A percentile compares a stretch with the other conserved stretches of the same genome.
Conservation (phyloP, 2,797 vertebrate genomes). For the Tragopan temminckii region DNA sequence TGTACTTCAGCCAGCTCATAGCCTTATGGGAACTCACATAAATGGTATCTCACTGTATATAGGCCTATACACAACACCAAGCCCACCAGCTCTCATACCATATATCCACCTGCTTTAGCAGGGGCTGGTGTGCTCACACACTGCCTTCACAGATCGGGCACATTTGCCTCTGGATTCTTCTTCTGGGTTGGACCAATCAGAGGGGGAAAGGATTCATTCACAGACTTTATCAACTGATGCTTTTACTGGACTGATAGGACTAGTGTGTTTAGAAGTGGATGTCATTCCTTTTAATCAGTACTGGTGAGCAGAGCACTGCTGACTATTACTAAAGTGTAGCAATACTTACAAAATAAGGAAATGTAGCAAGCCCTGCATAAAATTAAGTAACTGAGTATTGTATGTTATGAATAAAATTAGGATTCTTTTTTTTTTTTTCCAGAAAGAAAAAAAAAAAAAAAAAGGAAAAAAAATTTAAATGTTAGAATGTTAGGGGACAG, state of each 20-base stretch:
- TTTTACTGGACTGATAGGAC: not conserved
- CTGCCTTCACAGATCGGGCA: not conserved
- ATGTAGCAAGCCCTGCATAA: not conserved
- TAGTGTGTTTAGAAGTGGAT: not conserved
- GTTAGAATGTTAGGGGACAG: not conserved
- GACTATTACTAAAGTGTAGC: not conserved
- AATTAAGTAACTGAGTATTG: not conserved
- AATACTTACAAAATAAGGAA: not conserved
- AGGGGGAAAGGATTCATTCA: not conserved
- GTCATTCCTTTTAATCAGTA: not conserved
- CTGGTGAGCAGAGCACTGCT: not conserved
- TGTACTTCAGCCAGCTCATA: not conserved
- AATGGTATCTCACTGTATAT: not conserved
- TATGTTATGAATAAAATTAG: not conserved
- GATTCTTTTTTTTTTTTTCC: accelerated
- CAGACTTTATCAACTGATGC: not conserved
- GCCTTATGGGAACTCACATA: not conserved
- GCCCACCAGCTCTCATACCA: not conserved
- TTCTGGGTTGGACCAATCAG: not conserved
- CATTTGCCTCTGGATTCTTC: not conserved
- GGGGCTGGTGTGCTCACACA: accelerated
- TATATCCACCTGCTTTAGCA: accelerated
- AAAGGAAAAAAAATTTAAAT: no score
- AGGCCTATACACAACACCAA: not conserved
- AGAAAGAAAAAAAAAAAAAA: not conserved